Evolutionary conservation across 2,797 vertebrate species (phyloP).

Genomic region (Eulemur albifrons): DNA sequence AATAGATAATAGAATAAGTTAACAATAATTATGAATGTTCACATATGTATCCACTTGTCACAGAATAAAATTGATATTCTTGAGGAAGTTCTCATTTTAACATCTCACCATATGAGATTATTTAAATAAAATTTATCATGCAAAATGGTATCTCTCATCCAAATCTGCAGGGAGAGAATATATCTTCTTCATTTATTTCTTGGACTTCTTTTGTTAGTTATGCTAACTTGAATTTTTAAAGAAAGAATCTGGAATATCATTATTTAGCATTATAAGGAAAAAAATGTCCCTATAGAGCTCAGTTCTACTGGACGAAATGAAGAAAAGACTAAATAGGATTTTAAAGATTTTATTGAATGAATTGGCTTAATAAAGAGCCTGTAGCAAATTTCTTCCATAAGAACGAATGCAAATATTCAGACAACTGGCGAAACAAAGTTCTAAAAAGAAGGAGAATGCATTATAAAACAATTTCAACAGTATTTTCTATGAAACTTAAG

Average conservation of each 20-base stretch:
- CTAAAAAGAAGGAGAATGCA: neutral
- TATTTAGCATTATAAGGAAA: neutral
- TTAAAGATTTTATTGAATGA: constrained; percentile 15
- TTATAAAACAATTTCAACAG: neutral
- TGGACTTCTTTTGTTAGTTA: neutral
- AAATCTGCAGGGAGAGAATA: neutral
- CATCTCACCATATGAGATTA: neutral
- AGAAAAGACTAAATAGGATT: neutral
- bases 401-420: neutral
- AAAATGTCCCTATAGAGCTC: neutral
- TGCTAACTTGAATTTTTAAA: constrained; percentile 1
- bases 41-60: neutral
- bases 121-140: neutral
- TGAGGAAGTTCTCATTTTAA: neutral
- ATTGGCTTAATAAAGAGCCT: neutral
- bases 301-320: neutral
- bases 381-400: neutral
- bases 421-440: neutral
- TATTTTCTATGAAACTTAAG: neutral
- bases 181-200: neutral
- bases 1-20: neutral
- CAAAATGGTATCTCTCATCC: neutral
- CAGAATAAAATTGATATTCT: neutral
- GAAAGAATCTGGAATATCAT: neutral
- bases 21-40: neutral